These are phyloP conservation scores for Eumacrocentrus americanus DNA, from an alignment of 2,888 invertebrate genomes.

Conservation along the genomic window DNA sequence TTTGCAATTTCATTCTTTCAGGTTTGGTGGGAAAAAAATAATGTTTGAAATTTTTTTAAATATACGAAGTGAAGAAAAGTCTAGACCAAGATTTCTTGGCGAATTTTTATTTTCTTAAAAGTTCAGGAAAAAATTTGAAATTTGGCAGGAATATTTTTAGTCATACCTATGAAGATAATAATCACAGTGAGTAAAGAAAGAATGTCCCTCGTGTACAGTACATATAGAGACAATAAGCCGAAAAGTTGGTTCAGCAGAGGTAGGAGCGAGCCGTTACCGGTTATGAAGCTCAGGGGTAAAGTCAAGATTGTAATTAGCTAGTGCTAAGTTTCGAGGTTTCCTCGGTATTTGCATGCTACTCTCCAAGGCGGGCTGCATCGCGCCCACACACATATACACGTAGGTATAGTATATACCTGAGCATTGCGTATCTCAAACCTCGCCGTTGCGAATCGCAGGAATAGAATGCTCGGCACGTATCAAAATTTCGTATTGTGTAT, in stretches of 20 bases:
- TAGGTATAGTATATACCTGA: slow-evolving; percentile 19
- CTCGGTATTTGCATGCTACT: slow-evolving; percentile 50
- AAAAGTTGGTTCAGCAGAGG: slow-evolving; percentile 55
- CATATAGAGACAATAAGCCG: slow-evolving; percentile 57
- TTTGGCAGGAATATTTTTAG: no score
- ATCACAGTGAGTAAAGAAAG: slow-evolving; percentile 21
- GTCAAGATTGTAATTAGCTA: slow-evolving; percentile 61
- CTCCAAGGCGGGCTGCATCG: slow-evolving; percentile 7
- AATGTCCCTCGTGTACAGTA: slow-evolving; percentile 55
- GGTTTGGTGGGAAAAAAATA: no score
- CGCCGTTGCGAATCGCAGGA: slow-evolving; percentile 25
- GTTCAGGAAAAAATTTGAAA: no score
- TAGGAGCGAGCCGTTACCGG: slow-evolving; percentile 48
- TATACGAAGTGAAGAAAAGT: no score
- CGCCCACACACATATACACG: slow-evolving; percentile 17
- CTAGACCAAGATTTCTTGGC: no score
- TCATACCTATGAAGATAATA: no score
- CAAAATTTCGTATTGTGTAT: slow-evolving; percentile 51
- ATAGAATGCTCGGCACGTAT: slow-evolving; percentile 54
- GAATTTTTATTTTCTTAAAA: no score
- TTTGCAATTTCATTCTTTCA: no score
- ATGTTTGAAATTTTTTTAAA: no score
- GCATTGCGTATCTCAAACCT: slow-evolving; percentile 36
- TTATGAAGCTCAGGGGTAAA: slow-evolving; percentile 59
- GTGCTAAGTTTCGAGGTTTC: slow-evolving; percentile 57